A percentile compares a stretch with the other conserved stretches of the same genome.
phyloP scores from a whole-genome alignment of 2,888 invertebrate genomes.

The Petrophora chlorosata region DNA sequence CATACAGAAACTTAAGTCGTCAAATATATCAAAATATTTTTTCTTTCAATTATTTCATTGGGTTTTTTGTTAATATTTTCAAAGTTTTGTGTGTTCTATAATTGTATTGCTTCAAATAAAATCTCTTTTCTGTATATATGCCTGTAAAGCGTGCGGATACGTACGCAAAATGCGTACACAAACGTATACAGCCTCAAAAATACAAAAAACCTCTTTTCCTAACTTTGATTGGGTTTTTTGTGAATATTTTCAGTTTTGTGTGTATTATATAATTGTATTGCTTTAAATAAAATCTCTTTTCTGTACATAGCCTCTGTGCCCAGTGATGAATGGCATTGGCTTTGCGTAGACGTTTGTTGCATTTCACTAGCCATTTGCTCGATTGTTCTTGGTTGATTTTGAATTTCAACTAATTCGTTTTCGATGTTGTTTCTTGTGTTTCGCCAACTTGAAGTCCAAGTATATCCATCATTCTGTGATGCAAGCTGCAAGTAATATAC shows the following conservation, averaged over 20 bases:
- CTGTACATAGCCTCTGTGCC: conserved; percentile 64
- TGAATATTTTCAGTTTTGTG: not conserved
- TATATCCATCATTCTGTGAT: no score
- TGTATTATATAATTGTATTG: not conserved
- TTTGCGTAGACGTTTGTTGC: conserved; percentile 50
- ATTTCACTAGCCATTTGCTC: conserved; percentile 46
- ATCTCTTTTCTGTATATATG: conserved; percentile 55
- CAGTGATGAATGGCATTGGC: conserved; percentile 62
- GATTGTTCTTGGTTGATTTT: conserved; percentile 39
- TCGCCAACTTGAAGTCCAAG: conserved; percentile 22
- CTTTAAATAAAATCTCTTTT: conserved; percentile 45
- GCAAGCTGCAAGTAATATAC: no score
- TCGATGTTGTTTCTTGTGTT: conserved; percentile 30
- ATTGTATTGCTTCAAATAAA: conserved; percentile 18
- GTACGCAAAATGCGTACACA: no score
- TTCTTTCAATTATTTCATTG: no score
- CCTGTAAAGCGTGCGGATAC: no score
- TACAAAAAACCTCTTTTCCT: no score
- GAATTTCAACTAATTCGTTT: conserved; percentile 28
- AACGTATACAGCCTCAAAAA: no score
- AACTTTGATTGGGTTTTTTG: no score
- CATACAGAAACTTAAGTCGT: no score
- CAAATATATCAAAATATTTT: no score
- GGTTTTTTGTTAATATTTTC: no score
- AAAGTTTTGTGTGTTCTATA: not conserved